Percentiles rank a stretch among this genome's conserved stretches.
Conservation (phyloP, 2,113 vertebrate genomes). For the Eubucco bourcierii region DNA sequence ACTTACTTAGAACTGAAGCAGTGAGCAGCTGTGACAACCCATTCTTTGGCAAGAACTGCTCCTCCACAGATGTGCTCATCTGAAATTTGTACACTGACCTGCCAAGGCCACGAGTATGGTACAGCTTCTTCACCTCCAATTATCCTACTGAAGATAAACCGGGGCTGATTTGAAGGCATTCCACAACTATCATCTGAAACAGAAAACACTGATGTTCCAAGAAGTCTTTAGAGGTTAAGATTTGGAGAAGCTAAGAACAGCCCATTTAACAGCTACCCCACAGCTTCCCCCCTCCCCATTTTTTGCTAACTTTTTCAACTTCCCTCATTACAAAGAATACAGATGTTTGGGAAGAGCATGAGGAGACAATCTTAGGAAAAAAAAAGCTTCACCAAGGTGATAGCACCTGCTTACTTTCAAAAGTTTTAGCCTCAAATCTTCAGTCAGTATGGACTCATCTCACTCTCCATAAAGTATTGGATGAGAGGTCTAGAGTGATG, state of each 20-base stretch:
- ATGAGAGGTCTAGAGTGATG: not conserved
- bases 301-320: not conserved
- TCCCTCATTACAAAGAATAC: not conserved
- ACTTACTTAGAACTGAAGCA: slow-evolving; percentile 62
- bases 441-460: not conserved
- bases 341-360: not conserved
- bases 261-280: not conserved
- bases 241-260: not conserved
- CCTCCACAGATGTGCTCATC: slow-evolving; percentile 61
- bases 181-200: slow-evolving; percentile 48
- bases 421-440: not conserved
- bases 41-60: slow-evolving; percentile 50
- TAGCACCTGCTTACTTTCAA: not conserved
- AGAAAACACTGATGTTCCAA: not conserved
- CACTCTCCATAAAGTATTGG: not conserved
- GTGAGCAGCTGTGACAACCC: slow-evolving; percentile 69
- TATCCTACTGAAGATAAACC: slow-evolving; percentile 46
- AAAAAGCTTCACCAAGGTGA: not conserved
- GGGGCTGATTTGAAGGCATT: slow-evolving; percentile 20
- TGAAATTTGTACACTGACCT: slow-evolving; percentile 60
- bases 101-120: slow-evolving; percentile 65
- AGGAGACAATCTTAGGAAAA: not conserved
- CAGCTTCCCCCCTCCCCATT: not conserved
- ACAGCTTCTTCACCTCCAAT: slow-evolving; percentile 58
- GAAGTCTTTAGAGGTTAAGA: not conserved